Evolutionary conservation across 2,888 invertebrate species (phyloP), one percentile per base, ranked within the genome.

Genomic region (Torymus auratus): DNA sequence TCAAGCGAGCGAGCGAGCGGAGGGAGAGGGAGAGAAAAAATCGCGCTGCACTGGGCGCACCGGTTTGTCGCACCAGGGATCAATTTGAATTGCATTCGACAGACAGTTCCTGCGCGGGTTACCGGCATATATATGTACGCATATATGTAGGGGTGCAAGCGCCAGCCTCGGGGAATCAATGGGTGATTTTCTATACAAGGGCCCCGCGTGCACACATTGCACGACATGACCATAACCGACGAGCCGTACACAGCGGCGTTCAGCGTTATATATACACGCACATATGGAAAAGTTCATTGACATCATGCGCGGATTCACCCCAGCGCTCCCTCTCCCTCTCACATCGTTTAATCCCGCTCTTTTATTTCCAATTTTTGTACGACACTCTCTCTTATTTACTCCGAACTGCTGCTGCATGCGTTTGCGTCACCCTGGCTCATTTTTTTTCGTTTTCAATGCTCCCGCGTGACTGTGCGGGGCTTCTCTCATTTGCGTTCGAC

Each of bases 61-160:
- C 75, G 78, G 67, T 75, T 75, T 72, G 78, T 67, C 67, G 69
- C 56, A 58, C 20, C 15, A 41, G 55, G 69, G 72, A 79, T 80
- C 77, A 77, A 82, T 82, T 80, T 80, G 77, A 80, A 82, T 79
- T 82, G 76, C 69, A 82, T 69, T 81, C 76, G 76, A 79, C 79
- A 61, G 77, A 70, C 56, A 69, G 74, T 17, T 17, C 15, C n/a
- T 58, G 52, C 41, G 41, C 7, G 41, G 7, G 5, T 7, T 41
- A 41, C 7, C 1, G 5, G 41, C 7, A 41, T 41, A 41, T 41
- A 41, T 41, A 41, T 41, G 7, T 41, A n/a, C n/a, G n/a, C n/a
- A 41, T 41, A 41, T 7, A 41, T 41, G 7, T 41, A 41, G 53
- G 60, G 61, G 61, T 15, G 67, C 5, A 20, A 20, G 3, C 14